Percentiles rank a stretch among this genome's conserved stretches.
Evolutionary conservation across 2,797 vertebrate species (phyloP).

Genomic region (Myripristis murdjan): DNA sequence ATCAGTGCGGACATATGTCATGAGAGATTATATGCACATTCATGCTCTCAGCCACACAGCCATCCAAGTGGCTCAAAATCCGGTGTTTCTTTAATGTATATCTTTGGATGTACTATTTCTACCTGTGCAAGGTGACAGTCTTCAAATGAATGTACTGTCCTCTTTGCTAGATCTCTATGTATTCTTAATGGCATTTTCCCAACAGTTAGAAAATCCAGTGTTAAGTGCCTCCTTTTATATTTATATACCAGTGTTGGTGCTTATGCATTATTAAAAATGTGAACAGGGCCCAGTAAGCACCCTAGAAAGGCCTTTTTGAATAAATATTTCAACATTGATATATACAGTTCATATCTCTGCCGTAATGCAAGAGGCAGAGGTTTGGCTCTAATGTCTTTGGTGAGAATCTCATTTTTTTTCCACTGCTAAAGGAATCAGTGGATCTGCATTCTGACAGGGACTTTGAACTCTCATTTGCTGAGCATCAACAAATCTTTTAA

Average conservation of each 20-base stretch:
- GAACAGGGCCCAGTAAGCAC: constrained; percentile 78
- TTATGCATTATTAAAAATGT: constrained; percentile 85
- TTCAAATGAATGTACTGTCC: constrained; percentile 58
- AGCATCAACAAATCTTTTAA: constrained; percentile 47
- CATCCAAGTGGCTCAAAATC: constrained; percentile 53
- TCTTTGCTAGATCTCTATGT: constrained; percentile 49
- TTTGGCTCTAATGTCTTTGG: constrained; percentile 60
- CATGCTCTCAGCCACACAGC: constrained; percentile 39
- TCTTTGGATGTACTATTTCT: constrained; percentile 36
- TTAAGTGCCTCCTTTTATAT: constrained; percentile 84
- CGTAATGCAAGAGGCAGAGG: constrained; percentile 58
- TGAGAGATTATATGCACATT: constrained; percentile 60
- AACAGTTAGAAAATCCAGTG: constrained; percentile 71
- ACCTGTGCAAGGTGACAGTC: constrained; percentile 54
- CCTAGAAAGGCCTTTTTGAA: constrained; percentile 81
- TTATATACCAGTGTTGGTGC: constrained; percentile 76
- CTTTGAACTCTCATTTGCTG: constrained; percentile 49
- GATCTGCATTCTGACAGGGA: constrained; percentile 12
- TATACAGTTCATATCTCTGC: constrained; percentile 77
- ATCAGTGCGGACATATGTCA: constrained; percentile 69
- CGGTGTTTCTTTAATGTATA: constrained; percentile 49
- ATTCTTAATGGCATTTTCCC: constrained; percentile 64
- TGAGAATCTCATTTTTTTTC: constrained; percentile 40
- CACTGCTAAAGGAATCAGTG: constrained; percentile 15
- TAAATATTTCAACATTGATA: constrained; percentile 87